These are phyloP conservation scores for Myanophis thanlyinensis DNA, from an alignment of 2,113 vertebrate genomes.

Conservation along the genomic window DNA sequence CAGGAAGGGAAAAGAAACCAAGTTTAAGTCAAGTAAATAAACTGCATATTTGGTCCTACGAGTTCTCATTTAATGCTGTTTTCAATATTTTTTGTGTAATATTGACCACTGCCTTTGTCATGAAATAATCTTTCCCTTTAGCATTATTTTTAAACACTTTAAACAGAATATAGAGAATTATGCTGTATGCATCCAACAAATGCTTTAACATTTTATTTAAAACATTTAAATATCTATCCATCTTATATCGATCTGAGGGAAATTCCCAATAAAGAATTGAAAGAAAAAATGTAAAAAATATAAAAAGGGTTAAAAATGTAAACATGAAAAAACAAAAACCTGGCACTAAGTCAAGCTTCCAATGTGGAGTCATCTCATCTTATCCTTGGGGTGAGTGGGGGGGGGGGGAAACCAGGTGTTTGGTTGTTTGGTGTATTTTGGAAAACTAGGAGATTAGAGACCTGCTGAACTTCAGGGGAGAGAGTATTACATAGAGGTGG, in stretches of 20 bases:
- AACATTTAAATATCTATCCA: not conserved
- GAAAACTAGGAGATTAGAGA: not conserved
- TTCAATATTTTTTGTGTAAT: not conserved
- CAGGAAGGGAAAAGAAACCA: slow-evolving; percentile 2
- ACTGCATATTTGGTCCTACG: not conserved
- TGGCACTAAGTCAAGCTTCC: not conserved
- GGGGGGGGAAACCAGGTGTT: not conserved
- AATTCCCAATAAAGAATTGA: not conserved
- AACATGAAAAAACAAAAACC: not conserved
- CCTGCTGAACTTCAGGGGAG: not conserved
- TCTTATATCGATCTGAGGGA: not conserved
- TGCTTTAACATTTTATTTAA: not conserved
- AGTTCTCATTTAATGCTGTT: not conserved
- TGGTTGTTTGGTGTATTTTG: no score
- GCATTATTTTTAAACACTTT: not conserved
- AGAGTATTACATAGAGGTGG: no score
- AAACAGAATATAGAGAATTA: rapidly evolving
- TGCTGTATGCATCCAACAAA: not conserved
- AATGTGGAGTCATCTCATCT: not conserved
- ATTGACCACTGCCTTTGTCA: not conserved
- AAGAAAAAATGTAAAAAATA: not conserved
- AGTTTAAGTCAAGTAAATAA: rapidly evolving
- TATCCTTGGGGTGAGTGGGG: not conserved
- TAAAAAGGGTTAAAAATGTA: not conserved
- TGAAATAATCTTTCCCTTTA: slow-evolving; percentile 6